Percentiles rank a stretch among this genome's conserved stretches.
phyloP scores from a whole-genome alignment of 2,888 invertebrate species.

The Osmoderma eremita region DNA sequence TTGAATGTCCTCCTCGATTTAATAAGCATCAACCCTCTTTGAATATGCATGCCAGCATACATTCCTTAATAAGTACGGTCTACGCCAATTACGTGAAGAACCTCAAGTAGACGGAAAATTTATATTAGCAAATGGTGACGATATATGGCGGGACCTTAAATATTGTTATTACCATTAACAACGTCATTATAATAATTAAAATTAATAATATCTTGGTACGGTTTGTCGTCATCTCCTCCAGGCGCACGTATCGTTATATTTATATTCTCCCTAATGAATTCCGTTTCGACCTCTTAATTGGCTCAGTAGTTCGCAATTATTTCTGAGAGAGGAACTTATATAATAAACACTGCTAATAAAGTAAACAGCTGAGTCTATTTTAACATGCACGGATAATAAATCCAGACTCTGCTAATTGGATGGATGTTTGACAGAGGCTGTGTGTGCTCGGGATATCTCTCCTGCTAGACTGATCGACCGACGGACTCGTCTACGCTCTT shows the following conservation, averaged over 20 bases:
- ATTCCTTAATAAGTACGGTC: slow-evolving; percentile 24
- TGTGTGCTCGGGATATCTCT: slow-evolving; percentile 48
- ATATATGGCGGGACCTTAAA: slow-evolving; percentile 5
- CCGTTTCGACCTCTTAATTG: slow-evolving; percentile 56
- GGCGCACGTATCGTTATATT: slow-evolving; percentile 8
- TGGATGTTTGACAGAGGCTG: slow-evolving; percentile 62
- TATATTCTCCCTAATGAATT: slow-evolving; percentile 53
- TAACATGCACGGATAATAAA: slow-evolving; percentile 57
- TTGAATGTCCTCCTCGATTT: slow-evolving; percentile 34
- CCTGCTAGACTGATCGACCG: slow-evolving; percentile 19
- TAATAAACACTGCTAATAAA: slow-evolving; percentile 60
- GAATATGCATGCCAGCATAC: slow-evolving; percentile 22
- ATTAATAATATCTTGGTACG: neutral
- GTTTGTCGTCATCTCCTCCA: neutral
- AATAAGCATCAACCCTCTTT: slow-evolving; percentile 35
- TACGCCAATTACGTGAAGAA: slow-evolving; percentile 34
- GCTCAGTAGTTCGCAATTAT: slow-evolving; percentile 59
- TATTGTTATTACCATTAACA: slow-evolving; percentile 3
- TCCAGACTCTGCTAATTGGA: slow-evolving; percentile 62
- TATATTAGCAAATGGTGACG: slow-evolving; percentile 22
- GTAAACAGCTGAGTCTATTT: slow-evolving; percentile 56
- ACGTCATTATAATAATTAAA: no score
- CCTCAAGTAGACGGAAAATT: slow-evolving; percentile 13
- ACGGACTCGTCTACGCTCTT: neutral
- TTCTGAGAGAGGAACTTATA: slow-evolving; percentile 56